Base-by-base conservation (phyloP, 2,797 vertebrate species). In the Dallia pectoralis region DNA sequence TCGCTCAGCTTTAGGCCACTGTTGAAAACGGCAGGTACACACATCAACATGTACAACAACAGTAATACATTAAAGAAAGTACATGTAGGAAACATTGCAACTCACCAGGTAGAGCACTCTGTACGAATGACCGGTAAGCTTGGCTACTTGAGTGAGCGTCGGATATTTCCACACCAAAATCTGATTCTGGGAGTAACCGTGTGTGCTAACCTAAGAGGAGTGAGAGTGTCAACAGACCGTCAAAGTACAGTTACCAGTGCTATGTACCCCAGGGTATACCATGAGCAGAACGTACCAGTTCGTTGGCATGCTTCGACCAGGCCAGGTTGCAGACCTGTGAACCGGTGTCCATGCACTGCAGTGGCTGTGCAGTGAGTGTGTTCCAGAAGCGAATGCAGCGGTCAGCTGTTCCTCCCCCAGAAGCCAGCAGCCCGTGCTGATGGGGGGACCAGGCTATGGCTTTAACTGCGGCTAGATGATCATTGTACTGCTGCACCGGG, bases 301-400 rank as follows among this genome's bases (percentile, higher is more conserved):
- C 98, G 0, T 99, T 99, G 66, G 98, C 96, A 5, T 99, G 98
- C 78, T 99, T 99, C 40, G 98, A 99, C 98, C 98, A 99, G 90
- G 98, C 98, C 82, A 99, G 93, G 90, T 99, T 99, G 93, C 98
- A 99, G 72, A 99, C 98, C 72, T 99, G 98, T 0, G 97, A 99
- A 1, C 98, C 98, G 0, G 98, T 99, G 91, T 99, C 98, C 0
- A 97, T 97, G 87, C 96, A 97, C 89, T 99, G 97, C 77, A 99
- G 84, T 0, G 98, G 97, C 87, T 99, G 98, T 47, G 95, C 96
- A 0, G 98, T 99, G 8, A 99, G 93, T 0, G 98, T 99, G 92
- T 99, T 99, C 98, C 98, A 99, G 90, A 99, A 99, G 78, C 98
- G 96, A 78, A 99, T 98, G 89, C 97, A 99, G 81, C 98, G 97